These are phyloP conservation scores for Xylocopa sonorina DNA, from an alignment of 1,140 invertebrate species.

Conservation along the genomic window DNA sequence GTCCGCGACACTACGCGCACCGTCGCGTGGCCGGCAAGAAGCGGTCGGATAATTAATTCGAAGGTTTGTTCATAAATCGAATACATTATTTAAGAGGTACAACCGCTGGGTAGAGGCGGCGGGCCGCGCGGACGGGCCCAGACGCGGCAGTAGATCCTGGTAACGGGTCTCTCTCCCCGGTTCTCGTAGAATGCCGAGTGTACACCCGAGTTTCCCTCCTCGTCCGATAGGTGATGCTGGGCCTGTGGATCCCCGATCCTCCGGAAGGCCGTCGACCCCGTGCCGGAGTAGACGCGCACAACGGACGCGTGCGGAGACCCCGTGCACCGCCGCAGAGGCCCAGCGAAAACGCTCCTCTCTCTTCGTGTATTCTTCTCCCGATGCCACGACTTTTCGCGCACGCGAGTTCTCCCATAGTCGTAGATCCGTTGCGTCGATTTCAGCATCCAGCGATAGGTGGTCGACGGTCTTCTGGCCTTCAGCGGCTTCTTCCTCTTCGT, in stretches of 20 bases:
- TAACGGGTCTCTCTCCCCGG: slow-evolving; percentile 70
- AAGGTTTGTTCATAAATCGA: slow-evolving; percentile 27
- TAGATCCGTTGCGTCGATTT: slow-evolving; percentile 40
- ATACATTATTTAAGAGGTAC: slow-evolving; percentile 42
- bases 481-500: no score
- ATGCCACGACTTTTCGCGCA: slow-evolving; percentile 19
- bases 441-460: neutral
- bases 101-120: slow-evolving; percentile 39
- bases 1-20: neutral
- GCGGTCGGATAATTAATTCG: slow-evolving; percentile 27
- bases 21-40: slow-evolving; percentile 3
- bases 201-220: slow-evolving; percentile 72
- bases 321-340: slow-evolving; percentile 41
- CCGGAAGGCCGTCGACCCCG: slow-evolving; percentile 78
- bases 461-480: no score
- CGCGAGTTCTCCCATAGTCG: slow-evolving; percentile 35
- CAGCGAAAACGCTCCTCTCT: slow-evolving; percentile 57
- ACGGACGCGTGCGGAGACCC: slow-evolving; percentile 42
- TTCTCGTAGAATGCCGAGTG: slow-evolving; percentile 75
- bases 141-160: slow-evolving; percentile 47
- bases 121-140: slow-evolving; percentile 22
- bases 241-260: slow-evolving; percentile 76
- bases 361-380: slow-evolving; percentile 44
- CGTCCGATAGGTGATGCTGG: slow-evolving; percentile 80
- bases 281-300: slow-evolving; percentile 49